Evolutionary conservation across 2,888 invertebrate genomes (phyloP), one percentile per base, ranked within the genome.

Genomic region (Ischnus inquisitorius): DNA sequence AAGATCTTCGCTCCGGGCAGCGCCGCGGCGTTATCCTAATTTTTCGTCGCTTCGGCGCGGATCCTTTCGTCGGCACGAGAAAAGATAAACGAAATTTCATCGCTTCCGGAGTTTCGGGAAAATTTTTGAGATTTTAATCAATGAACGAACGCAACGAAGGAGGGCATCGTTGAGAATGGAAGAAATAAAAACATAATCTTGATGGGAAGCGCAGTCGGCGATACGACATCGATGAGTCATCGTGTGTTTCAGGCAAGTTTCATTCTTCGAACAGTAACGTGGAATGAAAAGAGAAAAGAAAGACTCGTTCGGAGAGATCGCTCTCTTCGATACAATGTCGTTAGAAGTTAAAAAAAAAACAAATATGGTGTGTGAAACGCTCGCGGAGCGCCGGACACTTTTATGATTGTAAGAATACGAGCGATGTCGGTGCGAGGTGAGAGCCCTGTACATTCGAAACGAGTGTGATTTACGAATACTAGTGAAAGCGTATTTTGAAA

Each of bases 1-100:
- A 96, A 96, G 92, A 94, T 97, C 60, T 96, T 96, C 92, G 95
- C 95, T 86, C 96, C 97, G 1, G 97, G 97, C 54, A 95, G 94
- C 34, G 68, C 72, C 28, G 72, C 78, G 19, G 75, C 79, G 0
- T 81, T 87, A 16, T 71, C 64, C 34, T 90, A 84, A 79, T 43
- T 8, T 12, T 8, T 51, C 51, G 19, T 51, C 51, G 51, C 43
- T 46, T 14, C 14, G 43, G 43, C 12, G 19, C n/a, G 41, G 57
- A 34, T 39, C 3, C 2, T 22, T 48, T 67, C 10, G 34, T n/a
- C 10, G 34, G 1, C 16, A 22, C 5, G 19, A 19, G 46, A 12
- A 57, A 22, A 22, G 22, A 51, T n/a, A 46, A 46, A 16, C 3
- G 10, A 48, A 22, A 64, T 10, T n/a, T 22, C 14, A 51, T 51